Evolutionary conservation across 2,113 vertebrate species (phyloP), one percentile per base, ranked within the genome.

Genomic region (Pelecanus crispus): DNA sequence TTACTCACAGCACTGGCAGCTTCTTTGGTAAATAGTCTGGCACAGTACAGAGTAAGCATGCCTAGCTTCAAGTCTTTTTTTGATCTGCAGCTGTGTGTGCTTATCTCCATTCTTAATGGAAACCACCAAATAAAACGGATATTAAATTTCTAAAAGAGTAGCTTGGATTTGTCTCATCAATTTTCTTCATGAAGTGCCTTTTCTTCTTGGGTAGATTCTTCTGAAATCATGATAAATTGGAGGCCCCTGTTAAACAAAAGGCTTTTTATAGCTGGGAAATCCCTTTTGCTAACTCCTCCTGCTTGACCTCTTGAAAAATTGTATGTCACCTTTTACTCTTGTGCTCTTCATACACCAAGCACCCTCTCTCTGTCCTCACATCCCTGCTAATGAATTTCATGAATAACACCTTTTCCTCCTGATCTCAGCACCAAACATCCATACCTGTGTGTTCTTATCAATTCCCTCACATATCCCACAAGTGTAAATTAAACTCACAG

Each of bases 71-170:
- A 80, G 62, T n/a, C 66, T 66, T 95, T 90, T 96, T 96, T 59
- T 77, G 34, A 42, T 65, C 50, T 88, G 86, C 93, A 97, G 89
- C 92, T 95, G 95, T 85, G 87, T 87, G 67, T 96, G 95, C 74
- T 97, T 72, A 88, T 91, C 86, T 90, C 55, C 55, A 88, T 62
- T 92, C 83, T 88, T 82, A 91, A 85, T 5, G 32, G 89, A 92
- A 95, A 65, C 18, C 28, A 56, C 24, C 66, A 73, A 94, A 88
- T 55, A 65, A 89, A 87, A 73, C 0, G 2, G 53, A 67, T 77
- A 81, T 70, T 79, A 93, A 63, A 86, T 90, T 92, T 90, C 70
- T 44, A 44, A 82, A 91, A 79, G 5, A 87, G 38, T 47, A 15
- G 21, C 50, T 94, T 82, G 29, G 17, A 22, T 85, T 87, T 19